Evolutionary conservation across 2,888 invertebrate species (phyloP), one percentile per base, ranked within the genome.

Genomic region (Danaus chrysippus): DNA sequence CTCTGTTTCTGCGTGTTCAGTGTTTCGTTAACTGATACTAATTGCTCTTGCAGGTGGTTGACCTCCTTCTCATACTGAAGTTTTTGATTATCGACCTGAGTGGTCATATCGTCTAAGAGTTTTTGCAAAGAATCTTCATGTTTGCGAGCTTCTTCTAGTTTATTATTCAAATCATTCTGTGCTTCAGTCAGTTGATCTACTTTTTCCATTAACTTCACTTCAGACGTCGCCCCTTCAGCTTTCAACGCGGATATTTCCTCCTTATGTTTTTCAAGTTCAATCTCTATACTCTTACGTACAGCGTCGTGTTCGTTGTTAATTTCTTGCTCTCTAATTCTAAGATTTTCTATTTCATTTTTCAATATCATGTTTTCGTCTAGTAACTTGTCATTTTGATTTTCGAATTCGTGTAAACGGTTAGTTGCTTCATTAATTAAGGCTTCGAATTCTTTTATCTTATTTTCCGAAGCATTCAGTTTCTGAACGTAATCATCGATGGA

Each of bases 121-220:
- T 87, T 90, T 75, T 91, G 87, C 58, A 92, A 75, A 0, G 84
- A 88, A 69, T 89, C 87, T 77, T 92, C 91, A 60, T 92, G 84
- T 73, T 84, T 85, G 66, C 83, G 82, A 58, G 92, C 90, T 75
- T 88, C 86, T 74, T 91, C 91, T 19, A 87, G 71, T 76, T 92
- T 87, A 65, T 89, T 86, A 71, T 86, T 86, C 44, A 92, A 78
- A 67, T 91, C 90, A 68, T 91, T 88, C 70, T 90, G 87, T 12
- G 91, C 91, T 72, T 85, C 86, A 58, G 87, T 85, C 52, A 92
- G 71, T 73, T 89, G 87, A 62, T 92, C 91, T 54, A 92, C 86
- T 68, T 92, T 86, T 75, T 91, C 86, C 80, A 91, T 89, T 60
- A 92, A 73, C 70, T 91, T 88, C 0, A 85, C 81, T 79, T 87